phyloP scores from a whole-genome alignment of 2,888 invertebrate genomes.

The Leptinotarsa juncta region DNA sequence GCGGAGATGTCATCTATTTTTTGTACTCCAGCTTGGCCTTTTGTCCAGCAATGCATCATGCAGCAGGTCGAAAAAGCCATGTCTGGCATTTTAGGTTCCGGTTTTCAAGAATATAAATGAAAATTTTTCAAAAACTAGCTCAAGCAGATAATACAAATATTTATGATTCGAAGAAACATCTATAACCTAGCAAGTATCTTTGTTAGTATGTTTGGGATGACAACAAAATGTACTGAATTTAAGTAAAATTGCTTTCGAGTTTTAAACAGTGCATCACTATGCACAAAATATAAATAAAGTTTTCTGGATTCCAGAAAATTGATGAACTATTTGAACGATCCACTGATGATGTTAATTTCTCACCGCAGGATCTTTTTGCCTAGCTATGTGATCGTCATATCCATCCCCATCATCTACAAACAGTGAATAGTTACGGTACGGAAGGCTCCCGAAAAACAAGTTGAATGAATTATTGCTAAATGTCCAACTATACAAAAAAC shows the following conservation, averaged over 20 bases:
- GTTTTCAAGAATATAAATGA: too few species aligned
- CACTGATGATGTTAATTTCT: slow-evolving; percentile 60
- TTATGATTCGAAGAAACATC: neutral
- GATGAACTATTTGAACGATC: neutral
- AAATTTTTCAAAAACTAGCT: too few species aligned
- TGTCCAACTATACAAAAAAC: slow-evolving; percentile 3
- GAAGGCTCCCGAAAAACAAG: neutral
- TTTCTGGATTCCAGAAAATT: slow-evolving; percentile 12
- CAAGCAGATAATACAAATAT: too few species aligned
- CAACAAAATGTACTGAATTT: neutral
- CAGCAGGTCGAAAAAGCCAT: too few species aligned
- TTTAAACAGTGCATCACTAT: neutral
- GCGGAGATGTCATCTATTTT: too few species aligned
- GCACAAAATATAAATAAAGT: neutral
- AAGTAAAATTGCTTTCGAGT: neutral
- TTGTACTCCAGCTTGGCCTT: too few species aligned
- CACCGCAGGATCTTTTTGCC: slow-evolving; percentile 67
- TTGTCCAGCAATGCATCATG: too few species aligned
- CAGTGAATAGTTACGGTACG: slow-evolving; percentile 1
- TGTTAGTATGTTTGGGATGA: neutral
- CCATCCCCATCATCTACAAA: slow-evolving; percentile 68
- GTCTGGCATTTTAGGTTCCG: too few species aligned
- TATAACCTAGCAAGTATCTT: neutral
- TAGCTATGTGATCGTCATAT: slow-evolving; percentile 63
- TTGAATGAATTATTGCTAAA: neutral